Base-by-base conservation (phyloP, 2,888 invertebrate genomes). In the Cephonodes hylas region DNA sequence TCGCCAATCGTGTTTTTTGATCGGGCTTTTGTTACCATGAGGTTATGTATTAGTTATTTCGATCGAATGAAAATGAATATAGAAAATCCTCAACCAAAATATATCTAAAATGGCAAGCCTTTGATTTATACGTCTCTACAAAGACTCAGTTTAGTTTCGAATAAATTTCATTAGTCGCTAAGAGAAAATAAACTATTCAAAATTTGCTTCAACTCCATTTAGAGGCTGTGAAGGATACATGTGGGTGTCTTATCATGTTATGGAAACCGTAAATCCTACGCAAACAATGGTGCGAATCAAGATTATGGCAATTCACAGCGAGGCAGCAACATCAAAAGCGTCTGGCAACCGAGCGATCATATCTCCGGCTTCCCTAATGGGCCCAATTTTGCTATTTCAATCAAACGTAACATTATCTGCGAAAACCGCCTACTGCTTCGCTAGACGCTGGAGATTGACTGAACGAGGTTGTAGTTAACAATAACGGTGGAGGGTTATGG, bases 301-400 rank as follows among this genome's bases (percentile, higher is more conserved):
- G 79, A 81, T 80, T 38, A 71, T 62, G 65, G 59, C 63, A 63
- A 53, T 62, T 60, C 59, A 62, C 25, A 38, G 42, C 59, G 56
- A 61, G 64, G 61, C 64, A 64, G 63, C 65, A 72, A 65, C 73
- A 72, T 74, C 74, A 73, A 71, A 72, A 68, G 65, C 58, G 58
- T 61, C 59, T 44, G 20, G 57, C n/a, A 45, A 58, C 63, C 63
- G 60, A 48, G 62, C 68, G 76, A 76, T 77, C 75, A 73, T 77
- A 73, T 71, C 75, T 64, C 65, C 70, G 73, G 77, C 73, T 75
- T 71, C 72, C 71, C 63, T 80, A 81, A 83, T 83, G 67, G 73
- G 66, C 63, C 75, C 79, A 82, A 85, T 85, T 84, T 80, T 70
- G 76, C 81, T 74, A 76, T 80, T 84, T 82, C 84, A 85, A 85